These are phyloP conservation scores for Rhinichthys klamathensis DNA, from an alignment of 2,113 vertebrate species.

Conservation along the genomic window DNA sequence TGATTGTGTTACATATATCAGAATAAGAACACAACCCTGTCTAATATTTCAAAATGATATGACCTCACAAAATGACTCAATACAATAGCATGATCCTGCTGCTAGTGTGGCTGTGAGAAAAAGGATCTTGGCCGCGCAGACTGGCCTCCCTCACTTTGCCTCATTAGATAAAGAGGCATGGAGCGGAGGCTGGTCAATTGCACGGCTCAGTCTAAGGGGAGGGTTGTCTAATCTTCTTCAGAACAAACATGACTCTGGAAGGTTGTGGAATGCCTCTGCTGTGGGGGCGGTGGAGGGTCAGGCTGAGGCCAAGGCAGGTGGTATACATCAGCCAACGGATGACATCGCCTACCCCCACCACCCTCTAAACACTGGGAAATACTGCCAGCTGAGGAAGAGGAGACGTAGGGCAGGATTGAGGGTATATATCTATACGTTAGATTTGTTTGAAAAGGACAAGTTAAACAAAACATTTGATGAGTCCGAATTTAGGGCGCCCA, in stretches of 20 bases:
- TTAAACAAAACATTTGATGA: slow-evolving; percentile 2
- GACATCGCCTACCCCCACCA: slow-evolving; percentile 73
- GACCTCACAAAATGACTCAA: slow-evolving; percentile 24
- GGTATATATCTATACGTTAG: not conserved
- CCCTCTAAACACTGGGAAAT: slow-evolving; percentile 76
- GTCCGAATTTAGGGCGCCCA: not conserved
- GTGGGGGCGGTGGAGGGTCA: slow-evolving; percentile 78
- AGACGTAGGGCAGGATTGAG: slow-evolving; percentile 52
- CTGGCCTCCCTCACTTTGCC: slow-evolving; percentile 17
- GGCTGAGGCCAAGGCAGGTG: slow-evolving; percentile 79
- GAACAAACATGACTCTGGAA: slow-evolving; percentile 77
- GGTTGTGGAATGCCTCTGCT: slow-evolving; percentile 77
- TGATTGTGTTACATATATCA: not conserved
- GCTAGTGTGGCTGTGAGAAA: slow-evolving; percentile 14
- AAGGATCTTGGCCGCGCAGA: slow-evolving; percentile 29
- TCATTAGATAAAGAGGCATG: slow-evolving; percentile 45
- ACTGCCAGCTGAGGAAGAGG: slow-evolving; percentile 53
- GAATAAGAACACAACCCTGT: slow-evolving; percentile 8
- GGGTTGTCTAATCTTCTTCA: slow-evolving; percentile 64
- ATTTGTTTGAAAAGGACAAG: slow-evolving; percentile 25
- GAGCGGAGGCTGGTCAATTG: slow-evolving; percentile 42
- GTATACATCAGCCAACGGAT: slow-evolving; percentile 78
- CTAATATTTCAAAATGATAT: slow-evolving; percentile 18
- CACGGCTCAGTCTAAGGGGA: slow-evolving; percentile 46
- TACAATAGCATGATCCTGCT: not conserved